Conservation (phyloP, 1,140 invertebrate genomes). For the Sminthurinus signatus region DNA sequence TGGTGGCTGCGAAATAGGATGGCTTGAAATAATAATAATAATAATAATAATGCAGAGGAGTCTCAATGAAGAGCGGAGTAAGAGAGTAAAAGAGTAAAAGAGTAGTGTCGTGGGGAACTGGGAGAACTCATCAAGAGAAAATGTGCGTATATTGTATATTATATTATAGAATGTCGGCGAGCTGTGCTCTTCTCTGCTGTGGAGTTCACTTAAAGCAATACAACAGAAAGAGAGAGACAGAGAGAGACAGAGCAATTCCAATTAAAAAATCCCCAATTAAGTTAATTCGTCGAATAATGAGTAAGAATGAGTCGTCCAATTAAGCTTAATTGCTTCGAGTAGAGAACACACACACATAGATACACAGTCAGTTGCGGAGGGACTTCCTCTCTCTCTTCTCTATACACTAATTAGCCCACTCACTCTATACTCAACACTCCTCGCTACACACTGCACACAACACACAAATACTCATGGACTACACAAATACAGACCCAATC, state of each 20-base stretch:
- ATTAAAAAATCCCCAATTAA: conserved; percentile 42
- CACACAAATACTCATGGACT: too few species aligned
- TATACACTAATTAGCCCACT: conserved; percentile 7
- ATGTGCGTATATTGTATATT: too few species aligned
- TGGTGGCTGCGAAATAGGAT: too few species aligned
- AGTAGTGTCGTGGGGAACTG: background rate
- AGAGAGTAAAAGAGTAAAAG: background rate
- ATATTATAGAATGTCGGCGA: conserved; percentile 1
- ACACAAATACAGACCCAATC: too few species aligned
- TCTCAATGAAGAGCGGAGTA: too few species aligned
- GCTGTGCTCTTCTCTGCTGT: background rate
- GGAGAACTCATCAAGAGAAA: background rate
- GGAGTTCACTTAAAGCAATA: background rate
- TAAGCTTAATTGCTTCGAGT: conserved; percentile 43
- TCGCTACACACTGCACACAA: too few species aligned
- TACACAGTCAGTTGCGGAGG: background rate
- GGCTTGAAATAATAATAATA: too few species aligned
- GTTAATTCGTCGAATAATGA: conserved; percentile 42
- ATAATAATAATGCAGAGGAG: too few species aligned
- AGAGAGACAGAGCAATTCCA: conserved; percentile 36
- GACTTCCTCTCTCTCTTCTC: too few species aligned
- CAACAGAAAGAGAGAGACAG: conserved; percentile 16
- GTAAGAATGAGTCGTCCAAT: conserved; percentile 43
- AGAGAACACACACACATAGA: background rate
- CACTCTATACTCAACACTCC: too few species aligned